Evolutionary conservation across 30 jellyfish, hydroid and myxozoan genomes (phyloP), one percentile per base, ranked within the genome.

Genomic region (Turritopsis dohrnii): DNA sequence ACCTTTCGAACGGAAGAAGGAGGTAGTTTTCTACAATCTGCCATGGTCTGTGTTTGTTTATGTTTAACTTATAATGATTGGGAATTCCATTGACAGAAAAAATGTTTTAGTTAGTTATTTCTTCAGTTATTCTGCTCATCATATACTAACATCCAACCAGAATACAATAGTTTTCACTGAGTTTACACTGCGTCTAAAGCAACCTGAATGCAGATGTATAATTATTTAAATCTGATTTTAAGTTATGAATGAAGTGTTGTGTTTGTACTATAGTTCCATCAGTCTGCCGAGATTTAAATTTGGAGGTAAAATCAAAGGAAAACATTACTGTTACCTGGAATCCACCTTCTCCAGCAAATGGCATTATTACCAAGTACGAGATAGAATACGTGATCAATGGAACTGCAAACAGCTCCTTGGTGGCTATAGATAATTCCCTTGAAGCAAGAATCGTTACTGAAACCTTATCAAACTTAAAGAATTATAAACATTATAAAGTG

Each of bases 231-330:
- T 41, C 60, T 41, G 60, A 41, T 41, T 41, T 5, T 41, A n/a
- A n/a, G n/a, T n/a, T n/a, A n/a, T n/a, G n/a, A n/a, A n/a, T 41
- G 60, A 41, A 41, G 5, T 41, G 13, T 41, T 41, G 13, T 41
- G 60, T 41, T 3, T 41, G 60, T 41, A 41, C 13, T 41, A 41
- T 41, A 77, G 85, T 29, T 29, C 85, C 85, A 77, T 77, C 85
- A 1, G 28, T 24, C 1, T 30, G 30, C 53, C 71, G 71, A 0
- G 53, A 77, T 77, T 21, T 77, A 26, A 29, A 60, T 16, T 24
- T 30, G 1, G 13, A 18, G 0, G 24, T 66, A 19, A 5, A 1
- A 52, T 77, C 85, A 24, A 77, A 77, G 29, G 73, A 77, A 8
- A 52, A 29, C 4, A 77, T 77, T 22, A 16, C 72, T 20, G 66